A percentile compares a stretch with the other conserved stretches of the same genome.
Evolutionary conservation across 2,797 vertebrate species (phyloP).

Genomic region (Spinus pinus): DNA sequence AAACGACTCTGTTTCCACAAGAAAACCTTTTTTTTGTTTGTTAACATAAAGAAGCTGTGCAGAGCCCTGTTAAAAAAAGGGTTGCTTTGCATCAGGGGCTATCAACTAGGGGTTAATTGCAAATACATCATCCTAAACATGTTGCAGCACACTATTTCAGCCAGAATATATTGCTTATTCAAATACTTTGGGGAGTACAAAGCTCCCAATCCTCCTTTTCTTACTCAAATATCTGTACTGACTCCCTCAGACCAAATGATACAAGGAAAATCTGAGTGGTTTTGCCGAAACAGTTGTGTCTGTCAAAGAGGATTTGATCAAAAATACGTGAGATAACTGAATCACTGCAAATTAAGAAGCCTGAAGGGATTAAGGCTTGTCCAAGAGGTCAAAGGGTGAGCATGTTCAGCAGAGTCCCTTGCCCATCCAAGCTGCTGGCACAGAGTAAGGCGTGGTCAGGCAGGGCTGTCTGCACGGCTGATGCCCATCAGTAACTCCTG

Average conservation of each 20-base stretch:
- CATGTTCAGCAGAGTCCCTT: fast-evolving
- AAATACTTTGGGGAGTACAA: neutral
- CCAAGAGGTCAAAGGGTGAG: neutral
- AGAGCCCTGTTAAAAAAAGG: neutral
- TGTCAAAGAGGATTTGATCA: neutral
- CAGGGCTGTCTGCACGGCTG: neutral
- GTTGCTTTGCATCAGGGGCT: neutral
- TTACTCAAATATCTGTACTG: neutral
- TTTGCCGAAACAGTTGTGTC: neutral
- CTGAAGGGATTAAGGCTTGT: neutral
- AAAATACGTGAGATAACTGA: neutral
- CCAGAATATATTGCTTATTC: neutral
- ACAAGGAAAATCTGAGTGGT: neutral
- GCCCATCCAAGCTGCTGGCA: neutral
- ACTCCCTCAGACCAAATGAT: neutral
- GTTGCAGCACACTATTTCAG: neutral
- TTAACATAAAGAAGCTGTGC: neutral
- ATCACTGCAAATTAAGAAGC: neutral
- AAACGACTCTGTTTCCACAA: neutral
- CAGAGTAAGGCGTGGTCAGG: neutral
- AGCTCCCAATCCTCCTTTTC: neutral
- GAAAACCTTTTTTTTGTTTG: neutral
- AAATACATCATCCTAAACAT: constrained; percentile 1
- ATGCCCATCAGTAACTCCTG: neutral
- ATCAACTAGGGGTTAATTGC: constrained; percentile 39